Base-by-base conservation (phyloP, 2,113 vertebrate genomes). In the Malurus alboscapulatus region DNA sequence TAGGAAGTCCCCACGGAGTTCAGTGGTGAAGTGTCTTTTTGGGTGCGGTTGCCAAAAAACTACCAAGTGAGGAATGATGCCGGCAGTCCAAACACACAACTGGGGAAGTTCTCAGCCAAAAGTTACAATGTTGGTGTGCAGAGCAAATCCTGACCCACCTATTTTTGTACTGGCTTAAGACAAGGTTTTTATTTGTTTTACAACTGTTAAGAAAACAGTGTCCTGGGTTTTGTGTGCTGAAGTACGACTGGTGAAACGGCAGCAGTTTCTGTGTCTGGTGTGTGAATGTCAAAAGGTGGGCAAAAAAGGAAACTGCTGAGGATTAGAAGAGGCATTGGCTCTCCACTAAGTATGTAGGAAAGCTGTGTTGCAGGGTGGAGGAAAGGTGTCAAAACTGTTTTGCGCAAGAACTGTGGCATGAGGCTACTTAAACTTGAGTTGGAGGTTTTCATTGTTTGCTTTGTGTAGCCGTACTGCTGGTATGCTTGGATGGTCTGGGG, bases 31-130 rank as follows among this genome's bases (percentile, higher is more conserved):
- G 16, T 63, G 27, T 75, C 25, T 27, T 51, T 36, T 88, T 2
- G 0, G 44, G 17, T 69, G n/a, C 8, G 44, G 25, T 11, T 71
- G 57, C 50, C 19, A 61, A 17, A 74, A 87, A 78, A 8, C 57
- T 63, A 9, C 30, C 6, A 18, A 27, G 25, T 25, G 47, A 47
- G 44, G 27, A 36, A 8, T 50, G 40, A 38, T 68, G n/a, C 47
- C 29, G 45, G 58, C 32, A 40, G 8, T 2, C 1, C 7, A 48
- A 36, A 29, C 7, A 10, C 15, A 1, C 22, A 32, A 0, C 18
- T 73, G 22, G 4, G 54, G 71, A 44, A 11, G n/a, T 30, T 89
- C 36, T 76, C 12, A 16, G 21, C 34, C 16, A 8, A 13, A 67
- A 72, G n/a, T 27, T 20, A 17, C 13, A 19, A 7, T 25, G 6